A percentile compares a stretch with the other conserved stretches of the same genome.
Evolutionary conservation across 2,113 vertebrate species (phyloP).

Genomic region (Oophaga pumilio): DNA sequence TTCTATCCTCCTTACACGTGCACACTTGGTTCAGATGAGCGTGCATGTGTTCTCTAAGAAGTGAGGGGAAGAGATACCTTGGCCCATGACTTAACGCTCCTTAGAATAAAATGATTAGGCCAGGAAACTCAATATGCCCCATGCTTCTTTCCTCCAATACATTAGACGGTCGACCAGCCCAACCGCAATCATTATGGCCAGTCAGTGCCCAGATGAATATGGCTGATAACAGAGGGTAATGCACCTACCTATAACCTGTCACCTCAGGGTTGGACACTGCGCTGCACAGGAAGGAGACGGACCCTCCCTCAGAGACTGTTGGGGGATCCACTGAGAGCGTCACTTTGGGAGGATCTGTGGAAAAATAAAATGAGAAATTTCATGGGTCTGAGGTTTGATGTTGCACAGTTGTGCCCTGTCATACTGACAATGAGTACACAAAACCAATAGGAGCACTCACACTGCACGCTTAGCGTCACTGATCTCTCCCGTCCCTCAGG

Average conservation of each 20-base stretch:
- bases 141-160: too few relatives aligned
- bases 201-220: background rate
- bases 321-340: constrained; percentile 86
- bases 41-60: too few relatives aligned
- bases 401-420: background rate
- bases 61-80: too few relatives aligned
- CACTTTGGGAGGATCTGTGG: constrained; percentile 83
- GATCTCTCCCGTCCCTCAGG: constrained; percentile 84
- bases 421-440: background rate
- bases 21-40: too few relatives aligned
- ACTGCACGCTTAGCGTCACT: constrained; percentile 84
- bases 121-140: too few relatives aligned
- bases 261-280: constrained; percentile 88
- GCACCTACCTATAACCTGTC: constrained; percentile 84
- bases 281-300: constrained; percentile 84
- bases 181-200: background rate
- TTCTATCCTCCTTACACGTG: background rate
- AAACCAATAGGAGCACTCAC: constrained; percentile 69
- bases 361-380: background rate
- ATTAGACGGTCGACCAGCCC: too few relatives aligned
- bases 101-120: too few relatives aligned
- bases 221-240: background rate
- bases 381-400: background rate
- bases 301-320: constrained; percentile 83
- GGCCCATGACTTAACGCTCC: too few relatives aligned